Base-by-base conservation (phyloP, 2,888 invertebrate genomes). In the Miltochrista miniata region DNA sequence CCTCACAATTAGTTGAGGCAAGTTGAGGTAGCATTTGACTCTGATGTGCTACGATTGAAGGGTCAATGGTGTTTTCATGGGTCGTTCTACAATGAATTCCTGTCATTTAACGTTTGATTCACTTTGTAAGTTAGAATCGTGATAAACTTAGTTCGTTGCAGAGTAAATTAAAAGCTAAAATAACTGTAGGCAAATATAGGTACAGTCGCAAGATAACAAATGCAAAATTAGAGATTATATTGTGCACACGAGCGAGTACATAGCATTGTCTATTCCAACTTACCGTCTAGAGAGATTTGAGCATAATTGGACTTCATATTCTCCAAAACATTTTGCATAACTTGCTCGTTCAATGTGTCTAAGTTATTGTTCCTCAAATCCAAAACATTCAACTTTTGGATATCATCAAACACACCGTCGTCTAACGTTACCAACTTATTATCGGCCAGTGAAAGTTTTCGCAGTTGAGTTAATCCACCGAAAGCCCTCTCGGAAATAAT, bases 291-390 rank as follows among this genome's bases (percentile, higher is more conserved):
- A 74, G 94, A 93, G 82, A 97, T 93, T 86, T 95, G 93, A 70
- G 96, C 95, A 70, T 94, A 94, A 76, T 92, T 93, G 78, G 95
- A 95, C 89, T 95, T 90, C 84, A 91, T 86, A 81, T 95, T 96
- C 76, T 94, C 94, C 76, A 95, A 88, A 82, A 96, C 93, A 64
- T 95, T 95, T 74, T 94, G 93, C 61, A 96, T 89, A 65, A 95
- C 94, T 76, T 95, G 95, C 79, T 94, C 93, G 61, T 95, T 94
- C 74, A 97, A 87, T 49, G 96, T 96, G 79, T 95, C 95, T 76
- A 97, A 93, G 59, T 93, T 90, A 87, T 97, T 97, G 72, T 94
- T 94, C 76, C 95, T 93, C 64, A 97, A 92, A 87, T 97, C 96
- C 76, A 97, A 92, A 77, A 95, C 93, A 77, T 93, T 93, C 64